Evolutionary conservation across 2,888 invertebrate genomes (phyloP).

Genomic region (Sinotaia quadrata): DNA sequence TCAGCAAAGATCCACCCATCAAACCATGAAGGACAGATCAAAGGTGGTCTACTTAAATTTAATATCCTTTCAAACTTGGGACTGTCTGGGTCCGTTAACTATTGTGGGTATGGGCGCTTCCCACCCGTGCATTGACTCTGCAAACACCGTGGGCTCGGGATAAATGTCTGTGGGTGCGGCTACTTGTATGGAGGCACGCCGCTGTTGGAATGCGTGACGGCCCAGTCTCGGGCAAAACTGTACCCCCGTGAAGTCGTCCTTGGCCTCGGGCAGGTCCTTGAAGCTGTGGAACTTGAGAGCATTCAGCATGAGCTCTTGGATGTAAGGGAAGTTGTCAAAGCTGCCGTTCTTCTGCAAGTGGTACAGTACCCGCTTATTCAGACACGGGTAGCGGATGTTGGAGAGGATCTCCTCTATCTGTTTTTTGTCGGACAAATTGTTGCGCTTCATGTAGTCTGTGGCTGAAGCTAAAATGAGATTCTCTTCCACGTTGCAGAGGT

Average conservation of each 20-base stretch:
- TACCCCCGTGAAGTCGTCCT: slow-evolving; percentile 57
- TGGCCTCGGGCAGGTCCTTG: slow-evolving; percentile 63
- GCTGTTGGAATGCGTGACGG: neutral
- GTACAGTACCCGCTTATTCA: slow-evolving; percentile 61
- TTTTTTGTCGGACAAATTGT: slow-evolving; percentile 59
- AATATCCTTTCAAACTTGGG: slow-evolving; percentile 19
- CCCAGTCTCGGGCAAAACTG: slow-evolving; percentile 46
- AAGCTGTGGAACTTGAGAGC: slow-evolving; percentile 65
- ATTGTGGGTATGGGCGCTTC: slow-evolving; percentile 8
- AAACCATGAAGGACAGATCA: no score
- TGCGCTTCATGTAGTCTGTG: slow-evolving; percentile 67
- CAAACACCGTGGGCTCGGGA: neutral
- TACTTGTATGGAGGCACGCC: slow-evolving; percentile 18
- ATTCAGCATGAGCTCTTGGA: slow-evolving; percentile 58
- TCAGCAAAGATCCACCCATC: no score
- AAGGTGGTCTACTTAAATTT: no score
- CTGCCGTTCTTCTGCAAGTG: slow-evolving; percentile 63
- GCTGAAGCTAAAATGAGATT: slow-evolving; percentile 62
- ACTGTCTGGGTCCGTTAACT: slow-evolving; percentile 14
- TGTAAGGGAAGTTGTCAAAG: slow-evolving; percentile 64
- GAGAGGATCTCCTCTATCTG: slow-evolving; percentile 63
- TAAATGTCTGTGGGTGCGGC: slow-evolving; percentile 20
- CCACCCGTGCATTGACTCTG: slow-evolving; percentile 7
- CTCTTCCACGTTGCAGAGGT: slow-evolving; percentile 61
- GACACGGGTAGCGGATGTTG: slow-evolving; percentile 62